Evolutionary conservation across 2,797 vertebrate genomes (phyloP).

Genomic region (Mormyrus proboscirostris): DNA sequence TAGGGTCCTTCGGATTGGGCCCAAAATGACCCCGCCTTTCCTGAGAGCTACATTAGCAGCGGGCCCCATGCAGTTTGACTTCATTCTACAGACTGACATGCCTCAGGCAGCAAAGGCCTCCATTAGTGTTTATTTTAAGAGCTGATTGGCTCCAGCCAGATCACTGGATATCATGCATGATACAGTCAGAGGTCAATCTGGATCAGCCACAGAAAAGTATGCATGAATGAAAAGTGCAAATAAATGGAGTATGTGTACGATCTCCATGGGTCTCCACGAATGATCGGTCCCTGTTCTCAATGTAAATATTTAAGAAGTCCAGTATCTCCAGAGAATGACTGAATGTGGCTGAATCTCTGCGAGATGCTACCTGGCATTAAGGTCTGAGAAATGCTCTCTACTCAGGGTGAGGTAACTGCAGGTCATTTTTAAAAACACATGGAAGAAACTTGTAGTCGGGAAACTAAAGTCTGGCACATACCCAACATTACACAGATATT

Average conservation of each 20-base stretch:
- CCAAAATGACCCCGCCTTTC: background rate
- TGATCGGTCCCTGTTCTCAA: background rate
- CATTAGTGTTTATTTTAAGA: background rate
- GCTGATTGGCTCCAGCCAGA: background rate
- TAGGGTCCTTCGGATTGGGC: background rate
- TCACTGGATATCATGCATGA: background rate
- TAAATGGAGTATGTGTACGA: no score
- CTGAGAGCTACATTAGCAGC: background rate
- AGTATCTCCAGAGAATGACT: background rate
- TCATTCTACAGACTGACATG: background rate
- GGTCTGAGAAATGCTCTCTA: background rate
- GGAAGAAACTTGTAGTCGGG: background rate
- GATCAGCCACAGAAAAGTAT: background rate
- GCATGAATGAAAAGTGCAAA: background rate
- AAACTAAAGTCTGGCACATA: background rate
- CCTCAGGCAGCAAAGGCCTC: background rate
- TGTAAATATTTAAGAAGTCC: background rate
- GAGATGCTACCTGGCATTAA: background rate
- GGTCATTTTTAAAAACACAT: background rate
- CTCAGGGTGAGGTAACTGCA: background rate
- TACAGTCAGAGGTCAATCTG: background rate
- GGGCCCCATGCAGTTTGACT: background rate
- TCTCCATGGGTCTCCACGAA: background rate
- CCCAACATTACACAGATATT: background rate
- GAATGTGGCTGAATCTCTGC: background rate